A percentile compares a stretch with the other conserved stretches of the same genome.
phyloP scores from a whole-genome alignment of 2,797 vertebrate genomes.

The Pseudochaenichthys georgianus region DNA sequence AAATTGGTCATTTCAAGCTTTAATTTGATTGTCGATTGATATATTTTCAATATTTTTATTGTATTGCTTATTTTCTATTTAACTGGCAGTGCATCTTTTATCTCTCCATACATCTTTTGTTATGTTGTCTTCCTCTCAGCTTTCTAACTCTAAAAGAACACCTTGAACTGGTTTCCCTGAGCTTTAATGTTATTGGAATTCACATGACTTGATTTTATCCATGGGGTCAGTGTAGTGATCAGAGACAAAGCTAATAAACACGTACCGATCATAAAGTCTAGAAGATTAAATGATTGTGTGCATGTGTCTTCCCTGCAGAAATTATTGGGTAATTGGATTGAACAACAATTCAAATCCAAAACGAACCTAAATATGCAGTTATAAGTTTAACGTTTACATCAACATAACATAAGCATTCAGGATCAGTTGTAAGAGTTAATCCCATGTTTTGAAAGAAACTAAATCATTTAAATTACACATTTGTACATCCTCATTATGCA shows the following conservation, averaged over 20 bases:
- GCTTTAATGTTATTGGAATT: slow-evolving; percentile 27
- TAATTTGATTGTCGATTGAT: background rate
- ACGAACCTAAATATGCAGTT: background rate
- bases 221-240: slow-evolving; percentile 9
- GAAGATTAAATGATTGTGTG: slow-evolving; percentile 16
- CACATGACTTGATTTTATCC: slow-evolving; percentile 19
- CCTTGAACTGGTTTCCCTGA: slow-evolving; percentile 14
- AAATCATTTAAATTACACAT: background rate
- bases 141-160: slow-evolving; percentile 14
- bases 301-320: background rate
- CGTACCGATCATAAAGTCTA: slow-evolving; percentile 33
- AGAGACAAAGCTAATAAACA: slow-evolving; percentile 42
- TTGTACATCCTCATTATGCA: background rate
- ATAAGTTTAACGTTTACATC: background rate
- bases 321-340: background rate
- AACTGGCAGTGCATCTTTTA: background rate
- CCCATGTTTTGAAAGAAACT: background rate
- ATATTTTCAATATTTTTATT: background rate
- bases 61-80: background rate
- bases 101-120: too few species aligned
- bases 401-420: background rate
- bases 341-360: background rate
- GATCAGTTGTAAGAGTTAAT: background rate
- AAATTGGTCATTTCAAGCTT: background rate
- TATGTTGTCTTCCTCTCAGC: background rate